Conservation (phyloP, 2,888 invertebrate genomes). For the Physocephala rufipes region DNA sequence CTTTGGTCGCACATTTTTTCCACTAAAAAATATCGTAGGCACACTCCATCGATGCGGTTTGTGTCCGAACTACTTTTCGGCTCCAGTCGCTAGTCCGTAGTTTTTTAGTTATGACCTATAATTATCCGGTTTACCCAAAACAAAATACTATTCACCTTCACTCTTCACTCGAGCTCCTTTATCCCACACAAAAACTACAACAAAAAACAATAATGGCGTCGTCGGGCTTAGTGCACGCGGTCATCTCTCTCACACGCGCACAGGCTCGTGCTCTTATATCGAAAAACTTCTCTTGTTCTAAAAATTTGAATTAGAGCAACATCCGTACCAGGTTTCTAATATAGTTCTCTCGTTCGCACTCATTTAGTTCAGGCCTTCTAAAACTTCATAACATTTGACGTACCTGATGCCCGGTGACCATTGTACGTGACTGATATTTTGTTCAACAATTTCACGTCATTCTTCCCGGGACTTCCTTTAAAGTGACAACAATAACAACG, state of each 20-base stretch:
- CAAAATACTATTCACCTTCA: not conserved
- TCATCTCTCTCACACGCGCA: too few relatives aligned
- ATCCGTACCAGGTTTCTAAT: too few relatives aligned
- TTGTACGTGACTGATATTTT: too few relatives aligned
- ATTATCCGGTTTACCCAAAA: not conserved
- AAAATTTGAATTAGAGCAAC: not conserved
- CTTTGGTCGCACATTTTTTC: not conserved
- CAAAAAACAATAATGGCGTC: constrained; percentile 9
- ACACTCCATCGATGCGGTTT: constrained; percentile 18
- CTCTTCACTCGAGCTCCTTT: constrained; percentile 48
- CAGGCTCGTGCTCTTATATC: too few relatives aligned
- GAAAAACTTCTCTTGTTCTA: not conserved
- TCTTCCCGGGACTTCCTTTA: too few relatives aligned
- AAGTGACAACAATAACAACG: too few relatives aligned
- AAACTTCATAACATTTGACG: not conserved
- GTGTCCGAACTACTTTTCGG: constrained; percentile 5
- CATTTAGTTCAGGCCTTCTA: not conserved
- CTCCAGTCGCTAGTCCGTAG: too few relatives aligned
- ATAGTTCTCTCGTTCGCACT: not conserved
- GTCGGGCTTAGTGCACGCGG: too few relatives aligned
- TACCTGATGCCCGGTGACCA: not conserved
- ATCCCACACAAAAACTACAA: constrained; percentile 37
- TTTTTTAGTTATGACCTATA: too few relatives aligned
- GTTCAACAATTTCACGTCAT: too few relatives aligned
- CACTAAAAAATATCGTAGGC: constrained; percentile 1